These are phyloP conservation scores for Drosophila lowei DNA, from an alignment of 1,140 invertebrate genomes.

Conservation along the genomic window DNA sequence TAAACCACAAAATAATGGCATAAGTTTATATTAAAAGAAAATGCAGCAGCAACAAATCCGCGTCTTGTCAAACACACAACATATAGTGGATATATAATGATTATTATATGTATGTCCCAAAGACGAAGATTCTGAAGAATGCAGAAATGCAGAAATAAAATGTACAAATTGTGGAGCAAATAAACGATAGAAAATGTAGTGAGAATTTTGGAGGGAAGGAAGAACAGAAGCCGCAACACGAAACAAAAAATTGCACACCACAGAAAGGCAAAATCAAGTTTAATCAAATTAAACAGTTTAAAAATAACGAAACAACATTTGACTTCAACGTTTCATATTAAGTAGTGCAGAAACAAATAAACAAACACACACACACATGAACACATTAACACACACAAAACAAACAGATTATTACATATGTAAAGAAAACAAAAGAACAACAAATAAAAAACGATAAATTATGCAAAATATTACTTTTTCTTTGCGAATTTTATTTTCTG, in stretches of 20 bases:
- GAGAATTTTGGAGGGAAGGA: slow-evolving; percentile 30
- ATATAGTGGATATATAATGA: slow-evolving; percentile 13
- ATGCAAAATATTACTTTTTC: slow-evolving; percentile 66
- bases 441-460: slow-evolving; percentile 69
- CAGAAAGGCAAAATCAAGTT: slow-evolving; percentile 59
- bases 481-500: background rate
- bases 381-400: slow-evolving; percentile 15
- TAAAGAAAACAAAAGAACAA: slow-evolving; percentile 66
- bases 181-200: slow-evolving; percentile 52
- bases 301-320: slow-evolving; percentile 58
- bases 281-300: slow-evolving; percentile 77
- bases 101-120: slow-evolving; percentile 39
- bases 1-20: slow-evolving; percentile 58
- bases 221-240: slow-evolving; percentile 8
- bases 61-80: slow-evolving; percentile 74
- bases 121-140: slow-evolving; percentile 44
- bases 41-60: slow-evolving; percentile 67
- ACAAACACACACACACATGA: slow-evolving; percentile 19
- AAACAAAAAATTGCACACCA: slow-evolving; percentile 44
- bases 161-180: slow-evolving; percentile 79
- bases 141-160: slow-evolving; percentile 65
- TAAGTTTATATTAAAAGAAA: slow-evolving; percentile 57
- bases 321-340: slow-evolving; percentile 81
- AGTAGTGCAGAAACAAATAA: slow-evolving; percentile 78
- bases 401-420: slow-evolving; percentile 67